phyloP scores from a whole-genome alignment of 1,140 invertebrate species.

The Anoplolepis gracilipes region DNA sequence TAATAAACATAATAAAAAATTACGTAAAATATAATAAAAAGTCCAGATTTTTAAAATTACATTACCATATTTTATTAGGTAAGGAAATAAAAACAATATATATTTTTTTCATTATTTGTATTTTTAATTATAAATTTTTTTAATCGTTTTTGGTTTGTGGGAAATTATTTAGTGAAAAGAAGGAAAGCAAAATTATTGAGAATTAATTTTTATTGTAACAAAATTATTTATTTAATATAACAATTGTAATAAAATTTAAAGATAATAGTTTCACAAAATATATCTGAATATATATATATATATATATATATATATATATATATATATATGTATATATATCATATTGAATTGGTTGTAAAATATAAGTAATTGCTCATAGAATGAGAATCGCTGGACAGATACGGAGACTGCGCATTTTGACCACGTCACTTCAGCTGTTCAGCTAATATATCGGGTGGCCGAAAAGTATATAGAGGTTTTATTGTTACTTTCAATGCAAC shows the following conservation, averaged over 20 bases:
- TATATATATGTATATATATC: not conserved
- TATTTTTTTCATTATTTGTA: not conserved
- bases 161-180: not conserved
- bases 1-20: not conserved
- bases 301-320: not conserved
- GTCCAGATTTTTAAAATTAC: not conserved
- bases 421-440: not conserved
- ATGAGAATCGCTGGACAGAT: slow-evolving; percentile 28
- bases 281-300: not conserved
- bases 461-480: not conserved
- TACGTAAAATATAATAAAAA: not conserved
- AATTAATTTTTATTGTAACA: not conserved
- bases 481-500: not conserved
- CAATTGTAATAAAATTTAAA: slow-evolving; percentile 1
- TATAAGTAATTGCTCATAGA: not conserved
- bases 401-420: slow-evolving; percentile 12
- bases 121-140: not conserved
- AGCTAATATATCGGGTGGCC: slow-evolving; percentile 19
- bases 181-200: not conserved
- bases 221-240: not conserved
- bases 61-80: not conserved
- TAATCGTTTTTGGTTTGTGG: not conserved
- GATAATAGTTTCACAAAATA: not conserved
- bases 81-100: not conserved
- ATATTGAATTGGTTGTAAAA: not conserved